Evolutionary conservation across 2,888 invertebrate genomes (phyloP).

Genomic region (Acanthopleura granulata): DNA sequence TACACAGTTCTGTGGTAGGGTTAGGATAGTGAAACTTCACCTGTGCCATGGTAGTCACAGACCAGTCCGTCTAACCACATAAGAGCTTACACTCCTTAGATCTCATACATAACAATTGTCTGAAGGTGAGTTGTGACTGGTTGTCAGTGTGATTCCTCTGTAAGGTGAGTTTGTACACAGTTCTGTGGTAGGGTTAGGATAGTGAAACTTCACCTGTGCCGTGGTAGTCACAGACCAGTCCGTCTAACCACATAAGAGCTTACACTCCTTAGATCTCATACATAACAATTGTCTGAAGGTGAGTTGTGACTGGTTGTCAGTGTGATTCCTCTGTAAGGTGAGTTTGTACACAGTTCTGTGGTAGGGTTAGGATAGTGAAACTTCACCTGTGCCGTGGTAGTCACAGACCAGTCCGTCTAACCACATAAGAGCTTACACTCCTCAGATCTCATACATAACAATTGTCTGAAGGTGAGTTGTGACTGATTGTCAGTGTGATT

Average conservation of each 20-base stretch:
- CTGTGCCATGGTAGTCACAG: slow-evolving; percentile 56
- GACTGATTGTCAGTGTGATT: too few relatives aligned
- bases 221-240: slow-evolving; percentile 57
- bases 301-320: too few relatives aligned
- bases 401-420: slow-evolving; percentile 54
- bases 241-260: slow-evolving; percentile 50
- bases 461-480: slow-evolving; percentile 58
- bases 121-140: slow-evolving; percentile 57
- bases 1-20: slow-evolving; percentile 23
- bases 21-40: slow-evolving; percentile 64
- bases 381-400: slow-evolving; percentile 58
- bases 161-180: neutral
- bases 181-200: slow-evolving; percentile 50
- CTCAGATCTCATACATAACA: slow-evolving; percentile 59
- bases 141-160: neutral
- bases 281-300: slow-evolving; percentile 63
- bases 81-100: slow-evolving; percentile 45
- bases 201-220: slow-evolving; percentile 60
- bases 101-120: slow-evolving; percentile 60
- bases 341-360: too few relatives aligned
- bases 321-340: too few relatives aligned
- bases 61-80: slow-evolving; percentile 54
- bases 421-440: slow-evolving; percentile 47
- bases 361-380: slow-evolving; percentile 60
- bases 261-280: slow-evolving; percentile 47